A percentile compares a stretch with the other conserved stretches of the same genome.
Evolutionary conservation across 2,113 vertebrate genomes (phyloP).

Genomic region (Capreolus pygargus): DNA sequence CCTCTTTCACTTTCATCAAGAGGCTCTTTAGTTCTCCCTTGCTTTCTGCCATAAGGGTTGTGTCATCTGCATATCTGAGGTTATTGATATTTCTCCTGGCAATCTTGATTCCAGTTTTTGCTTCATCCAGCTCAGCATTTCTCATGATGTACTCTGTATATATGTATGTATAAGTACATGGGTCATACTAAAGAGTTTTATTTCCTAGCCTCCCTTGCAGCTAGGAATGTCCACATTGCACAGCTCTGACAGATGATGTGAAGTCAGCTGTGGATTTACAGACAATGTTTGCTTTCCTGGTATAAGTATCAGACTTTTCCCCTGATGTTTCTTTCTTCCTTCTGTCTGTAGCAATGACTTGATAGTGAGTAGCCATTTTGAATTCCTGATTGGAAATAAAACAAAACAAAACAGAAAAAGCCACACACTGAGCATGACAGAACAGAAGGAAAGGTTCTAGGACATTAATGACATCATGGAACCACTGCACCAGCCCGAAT

Average conservation of each 20-base stretch:
- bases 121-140: neutral
- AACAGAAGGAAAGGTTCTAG: neutral
- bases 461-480: neutral
- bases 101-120: neutral
- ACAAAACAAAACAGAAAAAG: neutral
- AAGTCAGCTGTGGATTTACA: neutral
- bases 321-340: neutral
- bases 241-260: neutral
- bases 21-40: neutral
- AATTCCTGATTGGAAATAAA: neutral
- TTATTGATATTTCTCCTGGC: neutral
- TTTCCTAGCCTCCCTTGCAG: neutral
- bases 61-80: neutral
- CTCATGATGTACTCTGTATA: neutral
- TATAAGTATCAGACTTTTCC: neutral
- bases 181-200: neutral
- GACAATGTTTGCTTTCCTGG: neutral
- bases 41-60: neutral
- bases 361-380: neutral
- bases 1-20: neutral
- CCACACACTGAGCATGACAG: neutral
- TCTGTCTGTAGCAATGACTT: neutral
- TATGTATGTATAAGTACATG: neutral
- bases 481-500: neutral
- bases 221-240: neutral